phyloP scores from a whole-genome alignment of 92 coral and sea anemone genomes.

The Epizoanthus fatuus region DNA sequence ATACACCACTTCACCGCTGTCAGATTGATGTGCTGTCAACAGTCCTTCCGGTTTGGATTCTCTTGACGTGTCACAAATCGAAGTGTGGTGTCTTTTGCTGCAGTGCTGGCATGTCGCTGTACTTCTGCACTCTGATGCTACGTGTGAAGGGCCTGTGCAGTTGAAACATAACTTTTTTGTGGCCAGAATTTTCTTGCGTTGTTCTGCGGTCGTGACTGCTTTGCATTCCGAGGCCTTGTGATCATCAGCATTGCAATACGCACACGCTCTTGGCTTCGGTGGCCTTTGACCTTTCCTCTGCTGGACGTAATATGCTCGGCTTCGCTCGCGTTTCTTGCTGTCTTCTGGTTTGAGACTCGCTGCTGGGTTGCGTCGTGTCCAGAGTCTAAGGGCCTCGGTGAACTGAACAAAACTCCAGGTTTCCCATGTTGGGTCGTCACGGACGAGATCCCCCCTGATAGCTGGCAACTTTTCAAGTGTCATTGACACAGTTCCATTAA shows the following conservation, averaged over 20 bases:
- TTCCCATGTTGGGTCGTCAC: conserved; percentile 61
- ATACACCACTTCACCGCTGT: conserved; percentile 46
- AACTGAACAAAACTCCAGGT: conserved; percentile 52
- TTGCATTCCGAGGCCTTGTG: conserved; percentile 53
- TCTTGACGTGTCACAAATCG: conserved; percentile 46
- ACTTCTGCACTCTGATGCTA: conserved; percentile 40
- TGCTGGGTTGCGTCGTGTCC: conserved; percentile 64
- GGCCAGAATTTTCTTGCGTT: conserved; percentile 41
- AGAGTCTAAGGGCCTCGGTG: conserved; percentile 53
- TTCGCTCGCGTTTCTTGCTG: conserved; percentile 25
- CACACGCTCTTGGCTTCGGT: neutral
- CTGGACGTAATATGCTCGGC: conserved; percentile 41
- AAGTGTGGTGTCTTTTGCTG: conserved; percentile 59
- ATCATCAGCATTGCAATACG: conserved; percentile 25
- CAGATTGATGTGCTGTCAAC: conserved; percentile 36
- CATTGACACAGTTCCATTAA: conserved; percentile 60
- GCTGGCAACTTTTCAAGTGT: conserved; percentile 69
- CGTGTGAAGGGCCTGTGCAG: conserved; percentile 43
- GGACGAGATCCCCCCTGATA: conserved; percentile 54
- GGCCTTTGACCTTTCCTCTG: conserved; percentile 41
- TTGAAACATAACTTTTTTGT: conserved; percentile 63
- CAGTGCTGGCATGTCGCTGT: conserved; percentile 47
- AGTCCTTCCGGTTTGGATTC: conserved; percentile 40
- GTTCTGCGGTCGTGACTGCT: conserved; percentile 31
- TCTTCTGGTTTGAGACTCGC: conserved; percentile 10